A percentile compares a stretch with the other conserved stretches of the same genome.
These are phyloP conservation scores for Zaprionus davidi DNA, from an alignment of 1,140 invertebrate genomes.

Conservation along the genomic window DNA sequence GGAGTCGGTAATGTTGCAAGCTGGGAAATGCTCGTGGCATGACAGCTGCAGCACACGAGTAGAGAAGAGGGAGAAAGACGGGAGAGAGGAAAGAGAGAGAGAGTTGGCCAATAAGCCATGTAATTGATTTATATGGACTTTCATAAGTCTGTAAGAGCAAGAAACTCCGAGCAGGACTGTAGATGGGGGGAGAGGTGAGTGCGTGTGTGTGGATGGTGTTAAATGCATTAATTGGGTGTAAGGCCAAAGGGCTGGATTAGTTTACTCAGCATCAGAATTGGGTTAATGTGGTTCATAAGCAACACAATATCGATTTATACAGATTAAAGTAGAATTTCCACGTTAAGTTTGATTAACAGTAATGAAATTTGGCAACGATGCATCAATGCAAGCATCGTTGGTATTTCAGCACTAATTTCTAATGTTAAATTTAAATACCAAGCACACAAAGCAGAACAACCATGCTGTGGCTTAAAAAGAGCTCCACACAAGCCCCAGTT, in stretches of 20 bases:
- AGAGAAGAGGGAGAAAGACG: constrained; percentile 4
- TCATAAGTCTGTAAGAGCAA: constrained; percentile 56
- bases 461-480: background rate
- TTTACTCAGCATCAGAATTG: background rate
- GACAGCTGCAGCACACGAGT: constrained; percentile 28
- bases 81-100: background rate
- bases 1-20: constrained; percentile 6
- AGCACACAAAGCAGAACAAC: too few relatives aligned
- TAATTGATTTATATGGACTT: constrained; percentile 73
- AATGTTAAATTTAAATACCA: too few relatives aligned
- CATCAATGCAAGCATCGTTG: background rate
- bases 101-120: constrained; percentile 43
- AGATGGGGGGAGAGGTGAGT: background rate
- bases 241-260: constrained; percentile 2
- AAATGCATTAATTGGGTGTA: constrained; percentile 66
- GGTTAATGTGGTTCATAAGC: background rate
- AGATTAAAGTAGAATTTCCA: background rate
- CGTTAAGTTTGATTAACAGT: background rate
- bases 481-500: background rate
- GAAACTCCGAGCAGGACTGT: background rate
- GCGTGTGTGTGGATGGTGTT: constrained; percentile 24
- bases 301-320: background rate
- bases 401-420: background rate
- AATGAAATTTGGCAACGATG: background rate
- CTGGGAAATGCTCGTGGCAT: constrained; percentile 6